Base-by-base conservation (phyloP, 1,140 invertebrate species). In the Chionoecetes opilio region DNA sequence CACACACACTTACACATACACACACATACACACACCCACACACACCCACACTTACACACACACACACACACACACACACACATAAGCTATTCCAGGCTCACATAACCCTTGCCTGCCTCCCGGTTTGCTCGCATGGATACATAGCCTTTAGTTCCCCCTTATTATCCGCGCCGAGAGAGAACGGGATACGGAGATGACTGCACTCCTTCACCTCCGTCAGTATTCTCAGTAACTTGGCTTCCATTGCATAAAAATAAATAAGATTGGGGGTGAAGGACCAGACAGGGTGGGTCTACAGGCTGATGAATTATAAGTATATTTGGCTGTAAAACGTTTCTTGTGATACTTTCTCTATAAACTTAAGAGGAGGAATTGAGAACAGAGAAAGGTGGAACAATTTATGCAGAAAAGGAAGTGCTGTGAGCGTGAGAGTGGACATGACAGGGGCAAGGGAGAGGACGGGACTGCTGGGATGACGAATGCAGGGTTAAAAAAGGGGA, bases 81-180 rank as follows among this genome's bases (percentile, higher is more conserved):
- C 26, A 75, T 21, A 75, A n/a, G n/a, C 63, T 75, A 75, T 75
- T 75, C 63, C 63, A 3, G 63, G 21, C 63, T 5, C 63, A 75
- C 63, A 75, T 75, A 75, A 75, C 63, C 63, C 63, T 21, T 26
- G 63, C 2, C n/a, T 75, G 63, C 63, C 63, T n/a, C 21, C 63
- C 63, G 63, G 63, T 75, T 75, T 75, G n/a, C 63, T 26, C 63
- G 26, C 63, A n/a, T 75, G 63, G 63, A 75, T 75, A 75, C 63
- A 75, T 75, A 75, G n/a, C 21, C 63, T 75, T 75, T 75, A 75
- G 63, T 75, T 75, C n/a, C 26, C 53, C 63, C 63, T 75, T 75
- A 75, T 75, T 75, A 75, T 75, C 63, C 26, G 63, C 6, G 21
- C 63, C 6, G 63, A n/a, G 63, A 75, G 63, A 75, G 21, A 75